These are phyloP conservation scores for Plotosus lineatus DNA, from an alignment of 2,113 vertebrate species.

Conservation along the genomic window DNA sequence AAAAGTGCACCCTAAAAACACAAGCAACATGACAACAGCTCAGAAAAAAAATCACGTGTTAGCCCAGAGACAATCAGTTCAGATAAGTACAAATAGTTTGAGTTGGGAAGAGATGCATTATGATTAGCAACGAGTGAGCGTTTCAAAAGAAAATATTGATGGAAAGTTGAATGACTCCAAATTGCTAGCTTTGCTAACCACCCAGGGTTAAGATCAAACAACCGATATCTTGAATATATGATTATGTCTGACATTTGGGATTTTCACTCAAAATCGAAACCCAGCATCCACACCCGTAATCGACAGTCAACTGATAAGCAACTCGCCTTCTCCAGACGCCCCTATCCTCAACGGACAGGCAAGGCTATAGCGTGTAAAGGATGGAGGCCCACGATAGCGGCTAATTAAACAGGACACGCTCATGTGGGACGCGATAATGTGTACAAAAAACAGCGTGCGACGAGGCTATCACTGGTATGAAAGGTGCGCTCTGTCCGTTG, in stretches of 20 bases:
- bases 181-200: conserved; percentile 4
- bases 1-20: not conserved
- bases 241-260: not conserved
- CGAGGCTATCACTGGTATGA: not conserved
- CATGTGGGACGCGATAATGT: conserved; percentile 34
- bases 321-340: conserved; percentile 34
- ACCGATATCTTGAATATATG: not conserved
- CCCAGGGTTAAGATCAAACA: not conserved
- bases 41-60: not conserved
- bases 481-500: not conserved
- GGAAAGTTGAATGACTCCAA: not conserved
- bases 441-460: conserved; percentile 3
- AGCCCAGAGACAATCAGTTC: not conserved
- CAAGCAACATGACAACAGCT: not conserved
- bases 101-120: conserved; percentile 28
- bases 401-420: conserved; percentile 17
- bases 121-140: not conserved
- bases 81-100: not conserved
- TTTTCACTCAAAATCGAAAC: not conserved
- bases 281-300: not conserved
- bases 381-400: conserved; percentile 25
- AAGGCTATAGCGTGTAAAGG: conserved; percentile 25
- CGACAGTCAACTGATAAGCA: conserved; percentile 33
- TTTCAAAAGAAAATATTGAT: not conserved
- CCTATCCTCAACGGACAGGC: conserved; percentile 13